phyloP scores from a whole-genome alignment of 2,113 vertebrate species.

The Poeciliopsis prolifica region DNA sequence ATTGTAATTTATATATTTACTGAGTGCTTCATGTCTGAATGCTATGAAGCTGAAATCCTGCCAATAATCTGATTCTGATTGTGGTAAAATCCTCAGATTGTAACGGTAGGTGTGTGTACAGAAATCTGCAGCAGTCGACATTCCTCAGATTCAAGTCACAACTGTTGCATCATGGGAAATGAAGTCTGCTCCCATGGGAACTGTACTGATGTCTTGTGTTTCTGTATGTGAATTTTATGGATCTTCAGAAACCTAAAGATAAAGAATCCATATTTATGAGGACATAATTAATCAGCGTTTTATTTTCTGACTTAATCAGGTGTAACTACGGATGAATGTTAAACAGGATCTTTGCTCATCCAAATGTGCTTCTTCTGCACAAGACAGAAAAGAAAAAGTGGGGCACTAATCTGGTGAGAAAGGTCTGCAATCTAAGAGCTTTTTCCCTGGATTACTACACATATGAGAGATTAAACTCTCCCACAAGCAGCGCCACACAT shows the following conservation, averaged over 20 bases:
- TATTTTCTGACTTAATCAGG: too few relatives aligned
- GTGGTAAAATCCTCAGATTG: not conserved
- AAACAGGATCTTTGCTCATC: not conserved
- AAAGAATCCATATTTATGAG: not conserved
- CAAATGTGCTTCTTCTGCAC: not conserved
- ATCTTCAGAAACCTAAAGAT: not conserved
- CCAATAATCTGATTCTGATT: not conserved
- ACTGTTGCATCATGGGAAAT: constrained; percentile 50
- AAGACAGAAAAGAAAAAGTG: constrained; percentile 16
- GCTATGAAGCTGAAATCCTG: too few relatives aligned
- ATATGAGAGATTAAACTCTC: constrained; percentile 19
- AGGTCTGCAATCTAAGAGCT: constrained; percentile 22
- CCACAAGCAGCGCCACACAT: constrained; percentile 6
- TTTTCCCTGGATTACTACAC: constrained; percentile 36
- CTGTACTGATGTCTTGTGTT: not conserved
- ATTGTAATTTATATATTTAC: too few relatives aligned
- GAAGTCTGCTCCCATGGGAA: constrained; percentile 35
- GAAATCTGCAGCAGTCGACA: constrained; percentile 49
- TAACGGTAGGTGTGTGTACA: constrained; percentile 18
- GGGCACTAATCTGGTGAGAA: constrained; percentile 51
- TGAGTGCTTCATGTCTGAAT: too few relatives aligned
- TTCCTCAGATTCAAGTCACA: constrained; percentile 46
- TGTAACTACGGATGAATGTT: not conserved
- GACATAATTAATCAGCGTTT: not conserved
- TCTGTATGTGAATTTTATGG: too few relatives aligned